Evolutionary conservation across 2,797 vertebrate genomes (phyloP), one percentile per base, ranked within the genome.

Genomic region (Cynopterus sphinx): DNA sequence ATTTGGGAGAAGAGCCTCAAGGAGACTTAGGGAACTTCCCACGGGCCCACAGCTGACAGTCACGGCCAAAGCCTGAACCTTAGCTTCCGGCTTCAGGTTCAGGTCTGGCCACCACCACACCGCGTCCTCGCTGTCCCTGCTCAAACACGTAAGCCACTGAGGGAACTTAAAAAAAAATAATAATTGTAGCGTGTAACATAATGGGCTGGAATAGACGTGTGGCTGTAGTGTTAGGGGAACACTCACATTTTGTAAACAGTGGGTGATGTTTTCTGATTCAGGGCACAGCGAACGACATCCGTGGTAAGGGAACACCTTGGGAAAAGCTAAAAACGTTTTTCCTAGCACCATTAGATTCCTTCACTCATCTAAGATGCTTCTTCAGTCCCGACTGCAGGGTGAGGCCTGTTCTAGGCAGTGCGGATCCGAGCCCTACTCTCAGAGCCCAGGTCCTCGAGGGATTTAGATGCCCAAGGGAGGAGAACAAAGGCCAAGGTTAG

Each of bases 341-440:
- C 46, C 3, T 22, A 53, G 6, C 19, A 74, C n/a, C 41, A 17
- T 8, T 28, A 7, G 22, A 91, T 41, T 59, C 31, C 49, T 11
- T 78, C 51, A 75, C 22, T 53, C 63, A 36, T 28, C 85, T 36
- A 78, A 59, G 87, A 21, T 13, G 49, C 36, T 91, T 73, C 43
- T 3, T 57, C 6, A 51, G 33, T 43, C 12, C 19, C 39, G 74
- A 17, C 41, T 31, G 1, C 2, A 61, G 39, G 75, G 57, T 1
- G 55, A 86, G 21, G 15, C 17, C 4, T 77, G 5, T 61, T 78
- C 46, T 19, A 33, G 39, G 31, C 11, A 36, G 26, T 21, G 31
- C 0, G 22, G 3, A 57, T 24, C n/a, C 9, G 67, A 55, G 74
- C 4, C 36, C 9, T 49, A 28, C 2, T 19, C 19, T 39, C 19